phyloP scores from a whole-genome alignment of 2,888 invertebrate genomes.

The Ernsta delagoae region DNA sequence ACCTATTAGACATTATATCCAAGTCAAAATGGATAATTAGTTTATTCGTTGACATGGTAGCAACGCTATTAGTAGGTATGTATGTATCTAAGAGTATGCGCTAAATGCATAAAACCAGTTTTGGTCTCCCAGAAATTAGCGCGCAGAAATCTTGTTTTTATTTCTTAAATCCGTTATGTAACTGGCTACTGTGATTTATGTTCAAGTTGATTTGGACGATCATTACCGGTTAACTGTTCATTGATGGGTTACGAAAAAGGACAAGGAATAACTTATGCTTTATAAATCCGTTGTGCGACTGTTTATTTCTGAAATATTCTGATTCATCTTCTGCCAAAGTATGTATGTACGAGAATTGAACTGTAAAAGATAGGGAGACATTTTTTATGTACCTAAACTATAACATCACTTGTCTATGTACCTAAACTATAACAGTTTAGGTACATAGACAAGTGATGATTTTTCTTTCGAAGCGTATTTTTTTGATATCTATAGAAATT shows the following conservation, averaged over 20 bases:
- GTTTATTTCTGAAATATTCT: not conserved
- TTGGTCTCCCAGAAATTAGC: constrained; percentile 5
- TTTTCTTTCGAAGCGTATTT: no score
- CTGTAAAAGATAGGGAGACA: no score
- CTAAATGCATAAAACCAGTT: not conserved
- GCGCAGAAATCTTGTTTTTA: constrained; percentile 18
- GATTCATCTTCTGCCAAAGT: not conserved
- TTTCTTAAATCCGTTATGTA: constrained; percentile 33
- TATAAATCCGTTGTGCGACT: not conserved
- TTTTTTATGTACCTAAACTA: no score
- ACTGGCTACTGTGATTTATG: constrained; percentile 18
- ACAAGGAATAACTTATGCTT: not conserved
- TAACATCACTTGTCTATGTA: no score
- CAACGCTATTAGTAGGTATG: no score
- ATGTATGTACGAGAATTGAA: no score
- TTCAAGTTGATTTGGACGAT: constrained; percentile 7
- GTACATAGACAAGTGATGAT: no score
- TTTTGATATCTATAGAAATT: no score
- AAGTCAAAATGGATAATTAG: not conserved
- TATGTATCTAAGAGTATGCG: not conserved
- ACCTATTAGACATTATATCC: no score
- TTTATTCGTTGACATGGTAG: not conserved
- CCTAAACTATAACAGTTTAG: no score
- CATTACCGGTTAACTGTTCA: constrained; percentile 28
- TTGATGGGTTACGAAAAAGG: constrained; percentile 10